These are phyloP conservation scores for Peucedramus taeniatus DNA, from an alignment of 2,113 vertebrate species.

Conservation along the genomic window DNA sequence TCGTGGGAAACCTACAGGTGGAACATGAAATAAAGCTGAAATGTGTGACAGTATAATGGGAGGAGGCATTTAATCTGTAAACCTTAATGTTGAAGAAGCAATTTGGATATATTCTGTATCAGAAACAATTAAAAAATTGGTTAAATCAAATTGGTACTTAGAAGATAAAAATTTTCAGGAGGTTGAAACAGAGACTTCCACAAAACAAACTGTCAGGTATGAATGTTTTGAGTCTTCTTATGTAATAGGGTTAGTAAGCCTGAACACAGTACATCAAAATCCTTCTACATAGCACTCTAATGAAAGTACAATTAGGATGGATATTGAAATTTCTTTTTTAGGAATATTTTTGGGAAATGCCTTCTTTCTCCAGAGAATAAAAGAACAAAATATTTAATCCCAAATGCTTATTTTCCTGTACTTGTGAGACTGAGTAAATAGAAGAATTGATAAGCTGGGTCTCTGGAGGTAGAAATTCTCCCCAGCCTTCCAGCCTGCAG, in stretches of 20 bases:
- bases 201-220: neutral
- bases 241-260: neutral
- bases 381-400: neutral
- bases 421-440: neutral
- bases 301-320: neutral
- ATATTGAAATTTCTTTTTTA: neutral
- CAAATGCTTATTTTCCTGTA: neutral
- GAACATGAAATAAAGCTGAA: neutral
- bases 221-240: neutral
- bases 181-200: neutral
- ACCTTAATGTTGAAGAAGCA: neutral
- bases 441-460: neutral
- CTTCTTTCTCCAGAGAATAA: neutral
- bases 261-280: neutral
- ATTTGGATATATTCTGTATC: neutral
- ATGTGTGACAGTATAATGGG: neutral
- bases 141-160: neutral
- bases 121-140: neutral
- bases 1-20: neutral
- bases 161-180: neutral
- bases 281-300: neutral
- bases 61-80: neutral
- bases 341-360: neutral
- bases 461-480: neutral
- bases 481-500: neutral